These are phyloP conservation scores for Liasis olivaceus DNA, from an alignment of 2,797 vertebrate species.

Conservation along the genomic window DNA sequence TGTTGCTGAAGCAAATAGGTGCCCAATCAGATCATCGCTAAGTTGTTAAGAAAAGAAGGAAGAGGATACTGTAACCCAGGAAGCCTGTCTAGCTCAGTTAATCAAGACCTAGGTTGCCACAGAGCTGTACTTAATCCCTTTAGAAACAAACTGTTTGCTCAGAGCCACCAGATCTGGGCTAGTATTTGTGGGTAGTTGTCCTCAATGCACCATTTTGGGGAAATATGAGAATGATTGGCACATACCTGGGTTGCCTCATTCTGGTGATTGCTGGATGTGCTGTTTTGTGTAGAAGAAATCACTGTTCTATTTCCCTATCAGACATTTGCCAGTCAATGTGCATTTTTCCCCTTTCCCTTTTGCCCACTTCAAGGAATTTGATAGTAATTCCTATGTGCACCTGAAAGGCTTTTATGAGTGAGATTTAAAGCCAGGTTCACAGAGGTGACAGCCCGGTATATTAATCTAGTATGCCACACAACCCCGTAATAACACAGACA, in stretches of 20 bases:
- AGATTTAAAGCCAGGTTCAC: conserved; percentile 5
- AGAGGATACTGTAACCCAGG: not conserved
- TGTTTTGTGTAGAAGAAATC: not conserved
- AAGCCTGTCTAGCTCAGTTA: not conserved
- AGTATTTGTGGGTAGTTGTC: not conserved
- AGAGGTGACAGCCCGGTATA: not conserved
- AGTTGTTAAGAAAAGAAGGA: not conserved
- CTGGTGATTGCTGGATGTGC: not conserved
- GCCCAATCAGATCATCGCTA: not conserved
- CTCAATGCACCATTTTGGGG: not conserved
- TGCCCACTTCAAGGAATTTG: not conserved
- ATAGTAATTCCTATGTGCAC: conserved; percentile 13
- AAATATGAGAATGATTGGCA: not conserved
- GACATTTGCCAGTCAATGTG: not conserved
- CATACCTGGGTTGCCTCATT: not conserved
- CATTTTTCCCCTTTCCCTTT: conserved; percentile 2
- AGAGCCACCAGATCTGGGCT: not conserved
- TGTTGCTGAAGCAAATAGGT: not conserved
- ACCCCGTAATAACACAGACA: conserved; percentile 9
- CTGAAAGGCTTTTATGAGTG: conserved; percentile 17
- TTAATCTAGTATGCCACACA: conserved; percentile 31
- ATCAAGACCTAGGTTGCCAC: not conserved
- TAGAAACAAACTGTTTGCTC: conserved; percentile 2
- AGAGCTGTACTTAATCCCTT: not conserved
- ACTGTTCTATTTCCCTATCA: not conserved